Evolutionary conservation across 2,888 invertebrate genomes (phyloP).

Genomic region (Hemicrepidius hirtus): DNA sequence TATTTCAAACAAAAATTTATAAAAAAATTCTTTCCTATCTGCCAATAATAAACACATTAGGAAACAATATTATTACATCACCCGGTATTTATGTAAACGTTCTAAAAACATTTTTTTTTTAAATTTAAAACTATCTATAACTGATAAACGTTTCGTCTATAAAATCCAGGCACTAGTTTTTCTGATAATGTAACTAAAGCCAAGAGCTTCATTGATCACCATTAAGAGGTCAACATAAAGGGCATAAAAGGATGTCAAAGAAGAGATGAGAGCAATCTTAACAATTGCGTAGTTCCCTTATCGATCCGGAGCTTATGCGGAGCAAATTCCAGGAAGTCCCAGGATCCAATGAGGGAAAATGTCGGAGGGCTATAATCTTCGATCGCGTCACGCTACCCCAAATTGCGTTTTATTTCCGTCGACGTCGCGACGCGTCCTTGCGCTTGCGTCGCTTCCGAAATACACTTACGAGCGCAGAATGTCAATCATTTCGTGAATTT

Average conservation of each 20-base stretch:
- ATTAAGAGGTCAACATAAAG: too few species aligned
- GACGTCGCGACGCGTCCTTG: constrained; percentile 21
- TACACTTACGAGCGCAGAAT: neutral
- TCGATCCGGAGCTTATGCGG: constrained; percentile 58
- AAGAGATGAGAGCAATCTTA: neutral
- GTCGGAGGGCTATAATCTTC: constrained; percentile 50
- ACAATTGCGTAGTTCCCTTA: constrained; percentile 54
- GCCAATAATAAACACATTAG: too few species aligned
- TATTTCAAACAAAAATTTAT: too few species aligned
- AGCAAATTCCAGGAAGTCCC: constrained; percentile 60
- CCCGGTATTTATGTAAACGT: too few species aligned
- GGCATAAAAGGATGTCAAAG: neutral
- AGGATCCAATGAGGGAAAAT: constrained; percentile 52
- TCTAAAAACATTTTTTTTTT: too few species aligned
- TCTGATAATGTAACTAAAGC: too few species aligned
- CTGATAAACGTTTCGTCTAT: too few species aligned
- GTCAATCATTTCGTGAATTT: constrained; percentile 27
- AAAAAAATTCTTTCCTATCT: too few species aligned
- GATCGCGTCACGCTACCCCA: constrained; percentile 41
- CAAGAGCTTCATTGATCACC: too few species aligned
- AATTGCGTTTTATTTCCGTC: constrained; percentile 32
- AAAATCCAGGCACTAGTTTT: too few species aligned
- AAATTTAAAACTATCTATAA: too few species aligned
- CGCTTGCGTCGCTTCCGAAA: constrained; percentile 23
- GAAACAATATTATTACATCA: too few species aligned